Percentiles rank a stretch among this genome's conserved stretches.
These are phyloP conservation scores for Merluccius polli DNA, from an alignment of 2,797 vertebrate genomes.

Conservation along the genomic window DNA sequence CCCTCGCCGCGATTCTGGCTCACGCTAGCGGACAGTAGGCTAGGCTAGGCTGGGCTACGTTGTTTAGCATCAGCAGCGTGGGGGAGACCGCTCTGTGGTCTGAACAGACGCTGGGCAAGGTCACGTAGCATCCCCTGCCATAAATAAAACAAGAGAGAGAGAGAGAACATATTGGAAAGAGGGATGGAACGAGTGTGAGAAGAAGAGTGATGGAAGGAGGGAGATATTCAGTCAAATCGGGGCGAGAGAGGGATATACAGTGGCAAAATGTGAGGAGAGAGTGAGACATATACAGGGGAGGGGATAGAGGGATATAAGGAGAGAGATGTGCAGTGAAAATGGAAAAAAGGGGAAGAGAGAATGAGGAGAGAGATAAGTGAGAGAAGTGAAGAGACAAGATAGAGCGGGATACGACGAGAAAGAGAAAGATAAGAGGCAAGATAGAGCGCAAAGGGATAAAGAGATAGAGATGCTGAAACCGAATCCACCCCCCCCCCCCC, in stretches of 20 bases:
- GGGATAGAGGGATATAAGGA: not conserved
- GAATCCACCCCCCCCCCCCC: not conserved
- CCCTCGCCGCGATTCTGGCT: not conserved
- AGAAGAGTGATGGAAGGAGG: not conserved
- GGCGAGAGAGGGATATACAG: not conserved
- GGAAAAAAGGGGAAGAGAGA: conserved; percentile 6
- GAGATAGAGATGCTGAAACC: not conserved
- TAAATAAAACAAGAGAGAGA: conserved; percentile 51
- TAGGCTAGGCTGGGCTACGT: not conserved
- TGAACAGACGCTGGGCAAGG: conserved; percentile 37
- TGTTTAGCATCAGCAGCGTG: not conserved
- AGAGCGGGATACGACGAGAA: not conserved
- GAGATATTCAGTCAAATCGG: not conserved
- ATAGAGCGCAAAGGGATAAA: not conserved
- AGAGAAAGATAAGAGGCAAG: not conserved
- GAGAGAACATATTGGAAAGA: not conserved
- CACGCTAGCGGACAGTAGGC: not conserved
- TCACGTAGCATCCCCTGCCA: conserved; percentile 27
- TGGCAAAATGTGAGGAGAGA: not conserved
- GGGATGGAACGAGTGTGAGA: not conserved
- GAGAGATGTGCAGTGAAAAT: not conserved
- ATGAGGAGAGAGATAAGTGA: not conserved
- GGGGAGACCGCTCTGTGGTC: not conserved
- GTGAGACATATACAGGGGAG: not conserved
- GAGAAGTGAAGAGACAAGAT: not conserved